Evolutionary conservation across 2,888 invertebrate genomes (phyloP).

Genomic region (Perdita meconis): DNA sequence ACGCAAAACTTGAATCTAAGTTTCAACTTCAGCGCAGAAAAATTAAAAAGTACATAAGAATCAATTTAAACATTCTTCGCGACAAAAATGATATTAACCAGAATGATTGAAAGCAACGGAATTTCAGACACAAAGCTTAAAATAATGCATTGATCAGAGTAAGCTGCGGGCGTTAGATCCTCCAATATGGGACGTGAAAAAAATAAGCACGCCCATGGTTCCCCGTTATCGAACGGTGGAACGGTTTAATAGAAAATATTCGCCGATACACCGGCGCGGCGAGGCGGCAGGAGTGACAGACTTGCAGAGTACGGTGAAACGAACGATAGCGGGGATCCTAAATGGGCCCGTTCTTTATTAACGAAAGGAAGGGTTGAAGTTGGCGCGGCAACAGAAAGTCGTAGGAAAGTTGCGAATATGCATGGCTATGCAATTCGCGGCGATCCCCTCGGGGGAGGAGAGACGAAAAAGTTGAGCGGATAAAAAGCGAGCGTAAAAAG

Average conservation of each 20-base stretch:
- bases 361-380: slow-evolving; percentile 54
- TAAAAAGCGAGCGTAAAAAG: slow-evolving; percentile 61
- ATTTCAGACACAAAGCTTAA: background rate
- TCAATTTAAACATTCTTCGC: no score
- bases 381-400: slow-evolving; percentile 45
- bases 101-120: background rate
- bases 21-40: no score
- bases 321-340: slow-evolving; percentile 54
- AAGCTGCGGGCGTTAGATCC: background rate
- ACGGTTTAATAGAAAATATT: slow-evolving; percentile 13
- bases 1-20: no score
- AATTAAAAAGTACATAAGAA: no score
- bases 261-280: slow-evolving; percentile 17
- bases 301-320: slow-evolving; percentile 55
- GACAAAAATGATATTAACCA: no score
- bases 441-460: slow-evolving; percentile 64
- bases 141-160: background rate
- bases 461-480: slow-evolving; percentile 66
- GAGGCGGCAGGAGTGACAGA: slow-evolving; percentile 28
- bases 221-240: background rate
- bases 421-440: slow-evolving; percentile 68
- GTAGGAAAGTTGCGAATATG: slow-evolving; percentile 68
- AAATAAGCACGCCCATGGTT: background rate
- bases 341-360: slow-evolving; percentile 67
- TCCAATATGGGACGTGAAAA: background rate